Base-by-base conservation (phyloP, 1,140 invertebrate species). In the Zaprionus lachaisei region DNA sequence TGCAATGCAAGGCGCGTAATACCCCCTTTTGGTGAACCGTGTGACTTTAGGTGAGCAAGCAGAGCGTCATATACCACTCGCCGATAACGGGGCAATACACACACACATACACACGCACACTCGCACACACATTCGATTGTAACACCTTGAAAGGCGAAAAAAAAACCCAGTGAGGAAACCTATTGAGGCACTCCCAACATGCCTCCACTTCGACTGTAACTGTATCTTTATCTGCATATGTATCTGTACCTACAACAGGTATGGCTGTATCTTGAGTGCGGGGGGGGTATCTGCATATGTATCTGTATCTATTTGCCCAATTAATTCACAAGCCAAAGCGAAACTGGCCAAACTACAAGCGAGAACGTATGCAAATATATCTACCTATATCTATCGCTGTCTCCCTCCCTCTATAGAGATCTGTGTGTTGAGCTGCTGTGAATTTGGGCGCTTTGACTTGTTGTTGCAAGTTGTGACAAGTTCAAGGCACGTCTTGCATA, bases 311-410 rank as follows among this genome's bases (percentile, higher is more conserved):
- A 68, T 79, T 81, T 68, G 67, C 51, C 65, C 65, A 85, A 89
- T 89, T 66, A 84, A 87, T 89, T 84, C 81, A 65, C 81, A 54
- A 61, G 57, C 41, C 64, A 70, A 70, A 76, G 55, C 63, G 72
- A 64, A 73, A 34, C 38, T 6, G 5, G 9, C 34, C 15, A 72
- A 34, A 56, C 41, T 63, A 65, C 41, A 47, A 54, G 68, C 71
- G 57, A 56, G n/a, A 81, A 63, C 72, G 72, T 69, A 62, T 63
- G 37, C 34, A 60, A 60, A 74, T 47, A 24, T 37, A 24, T 47
- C 55, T 34, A 17, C 34, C 37, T 47, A 26, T 47, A 47, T 26
- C 14, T 67, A 12, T 67, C n/a, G 28, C 28, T 55, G 20, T 37
- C 37, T 22, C 38, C 9, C 9, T 34, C 0, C 9, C 31, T 34